Evolutionary conservation across 2,888 invertebrate genomes (phyloP).

Genomic region (Brenthis daphne): DNA sequence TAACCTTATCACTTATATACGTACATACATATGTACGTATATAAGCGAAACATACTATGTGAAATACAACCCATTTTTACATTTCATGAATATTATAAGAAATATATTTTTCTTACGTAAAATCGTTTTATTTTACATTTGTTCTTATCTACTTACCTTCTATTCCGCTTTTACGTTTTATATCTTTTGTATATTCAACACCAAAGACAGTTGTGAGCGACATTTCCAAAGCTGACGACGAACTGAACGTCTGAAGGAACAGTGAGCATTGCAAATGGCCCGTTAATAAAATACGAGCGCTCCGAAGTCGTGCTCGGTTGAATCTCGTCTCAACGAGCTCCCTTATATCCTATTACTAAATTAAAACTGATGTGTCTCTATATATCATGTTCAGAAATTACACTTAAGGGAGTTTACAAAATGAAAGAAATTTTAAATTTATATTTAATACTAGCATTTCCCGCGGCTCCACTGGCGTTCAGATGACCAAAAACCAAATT

Average conservation of each 20-base stretch:
- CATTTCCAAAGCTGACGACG: slow-evolving; percentile 43
- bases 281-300: slow-evolving; percentile 71
- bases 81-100: neutral
- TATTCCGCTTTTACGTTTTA: slow-evolving; percentile 9
- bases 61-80: neutral
- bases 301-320: slow-evolving; percentile 33
- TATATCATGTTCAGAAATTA: slow-evolving; percentile 25
- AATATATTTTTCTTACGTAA: neutral
- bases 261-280: slow-evolving; percentile 58
- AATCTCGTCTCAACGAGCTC: slow-evolving; percentile 33
- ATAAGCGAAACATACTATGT: no score
- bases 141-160: slow-evolving; percentile 6
- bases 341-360: slow-evolving; percentile 13
- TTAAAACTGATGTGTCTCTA: slow-evolving; percentile 9
- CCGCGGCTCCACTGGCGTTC: no score
- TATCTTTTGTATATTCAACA: slow-evolving; percentile 14
- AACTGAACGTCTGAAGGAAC: slow-evolving; percentile 41
- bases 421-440: neutral
- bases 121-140: neutral
- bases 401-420: neutral
- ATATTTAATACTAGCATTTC: neutral
- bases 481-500: no score
- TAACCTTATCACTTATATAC: no score
- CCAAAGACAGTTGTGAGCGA: slow-evolving; percentile 37
- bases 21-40: no score